Evolutionary conservation across 2,797 vertebrate genomes (phyloP), one percentile per base, ranked within the genome.

Genomic region (Furcifer pardalis): DNA sequence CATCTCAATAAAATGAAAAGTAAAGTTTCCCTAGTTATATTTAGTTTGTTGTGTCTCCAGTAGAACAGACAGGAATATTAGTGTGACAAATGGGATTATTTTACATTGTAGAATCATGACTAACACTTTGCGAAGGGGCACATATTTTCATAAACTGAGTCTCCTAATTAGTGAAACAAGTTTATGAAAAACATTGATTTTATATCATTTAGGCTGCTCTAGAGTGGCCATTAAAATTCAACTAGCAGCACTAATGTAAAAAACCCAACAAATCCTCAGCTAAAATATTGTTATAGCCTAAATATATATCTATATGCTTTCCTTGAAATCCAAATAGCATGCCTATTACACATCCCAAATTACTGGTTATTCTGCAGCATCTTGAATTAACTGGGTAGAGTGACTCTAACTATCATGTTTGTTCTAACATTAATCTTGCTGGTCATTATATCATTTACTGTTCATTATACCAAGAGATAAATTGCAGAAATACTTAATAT

Each of bases 381-480:
- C 84, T 83, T 92, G 77, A 93, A 88, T 37, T 93, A 83, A 85
- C 83, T 92, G 85, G 84, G 74, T 87, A 85, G 35, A 82, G 17
- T 94, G 83, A 93, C 77, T 94, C 87, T 92, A 94, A 94, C 87
- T 86, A 94, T 85, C 52, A 85, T 93, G 89, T 96, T 94, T 95
- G 84, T 92, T 95, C 92, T 93, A 91, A 92, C 93, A 94, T 96
- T 95, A 95, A 96, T 95, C 93, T 95, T 95, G 69, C 87, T 94
- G 93, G 93, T 93, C 91, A 91, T 95, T 95, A 93, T 93, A 93
- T 93, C 90, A 94, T 91, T 96, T 95, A 91, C 81, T 95, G 77
- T 95, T 95, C 87, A 94, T 95, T 95, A 94, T 68, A 94, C 46
- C 68, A 90, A 92, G 89, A 94, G 92, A 95, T 93, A 95, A 94